These are phyloP conservation scores for Myioborus miniatus DNA, from an alignment of 2,797 vertebrate species.

Conservation along the genomic window DNA sequence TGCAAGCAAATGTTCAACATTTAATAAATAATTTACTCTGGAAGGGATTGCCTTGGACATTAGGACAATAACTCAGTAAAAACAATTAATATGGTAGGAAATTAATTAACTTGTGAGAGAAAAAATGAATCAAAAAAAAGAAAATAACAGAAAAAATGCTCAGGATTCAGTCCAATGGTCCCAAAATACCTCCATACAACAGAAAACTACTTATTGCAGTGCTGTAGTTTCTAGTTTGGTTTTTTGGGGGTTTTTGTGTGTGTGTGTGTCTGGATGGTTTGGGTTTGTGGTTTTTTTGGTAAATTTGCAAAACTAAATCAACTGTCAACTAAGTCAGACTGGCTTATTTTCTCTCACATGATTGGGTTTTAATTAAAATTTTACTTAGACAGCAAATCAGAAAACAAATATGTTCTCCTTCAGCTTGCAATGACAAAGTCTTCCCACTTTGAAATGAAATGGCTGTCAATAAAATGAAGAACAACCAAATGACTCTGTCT, in stretches of 20 bases:
- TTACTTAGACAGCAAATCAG: conserved; percentile 4
- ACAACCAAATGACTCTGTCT: background rate
- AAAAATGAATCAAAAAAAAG: background rate
- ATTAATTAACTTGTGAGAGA: background rate
- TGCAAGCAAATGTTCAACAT: background rate
- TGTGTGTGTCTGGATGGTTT: background rate
- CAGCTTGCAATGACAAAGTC: background rate
- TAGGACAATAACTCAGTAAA: background rate
- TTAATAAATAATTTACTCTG: background rate
- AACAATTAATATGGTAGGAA: background rate
- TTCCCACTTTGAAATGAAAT: background rate
- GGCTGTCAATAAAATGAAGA: background rate
- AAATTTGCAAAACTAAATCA: background rate
- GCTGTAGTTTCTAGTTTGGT: background rate
- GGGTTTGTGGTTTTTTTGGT: rapidly evolving
- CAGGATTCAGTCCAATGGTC: background rate
- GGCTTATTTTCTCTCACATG: background rate
- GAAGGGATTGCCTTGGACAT: background rate
- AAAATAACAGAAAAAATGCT: background rate
- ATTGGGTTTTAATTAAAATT: conserved; percentile 17
- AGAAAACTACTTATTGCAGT: background rate
- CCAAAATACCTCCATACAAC: background rate
- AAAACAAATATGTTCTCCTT: conserved; percentile 13
- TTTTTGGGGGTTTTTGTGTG: too few relatives aligned
- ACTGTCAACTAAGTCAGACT: background rate